Conservation (phyloP, 2,797 vertebrate genomes). For the Rhincodon typus region DNA sequence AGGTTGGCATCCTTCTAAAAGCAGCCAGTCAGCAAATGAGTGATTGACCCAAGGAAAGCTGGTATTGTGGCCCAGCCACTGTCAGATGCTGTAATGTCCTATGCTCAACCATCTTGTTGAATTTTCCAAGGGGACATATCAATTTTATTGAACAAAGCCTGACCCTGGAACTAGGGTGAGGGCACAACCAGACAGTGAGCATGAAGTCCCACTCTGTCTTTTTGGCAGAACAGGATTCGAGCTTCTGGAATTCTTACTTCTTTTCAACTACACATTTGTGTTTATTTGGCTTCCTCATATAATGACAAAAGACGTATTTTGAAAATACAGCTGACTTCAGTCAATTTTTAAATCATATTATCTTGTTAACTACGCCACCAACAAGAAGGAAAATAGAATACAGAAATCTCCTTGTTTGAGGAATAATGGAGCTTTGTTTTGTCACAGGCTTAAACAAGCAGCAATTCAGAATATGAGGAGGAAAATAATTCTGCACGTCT, state of each 20-base stretch:
- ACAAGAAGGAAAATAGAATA: neutral
- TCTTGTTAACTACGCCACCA: neutral
- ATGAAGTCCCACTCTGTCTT: neutral
- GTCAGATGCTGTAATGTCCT: neutral
- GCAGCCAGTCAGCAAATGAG: too few relatives aligned
- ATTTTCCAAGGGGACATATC: neutral
- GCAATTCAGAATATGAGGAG: neutral
- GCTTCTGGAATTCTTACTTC: neutral
- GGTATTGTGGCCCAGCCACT: neutral
- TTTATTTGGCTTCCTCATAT: neutral
- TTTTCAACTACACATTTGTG: neutral
- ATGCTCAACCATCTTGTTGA: neutral
- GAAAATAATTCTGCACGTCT: neutral
- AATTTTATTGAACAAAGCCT: neutral
- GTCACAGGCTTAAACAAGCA: neutral
- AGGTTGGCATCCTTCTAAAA: neutral
- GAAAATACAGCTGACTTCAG: slow-evolving; percentile 1
- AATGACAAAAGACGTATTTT: neutral
- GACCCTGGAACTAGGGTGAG: neutral
- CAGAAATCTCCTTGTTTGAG: neutral
- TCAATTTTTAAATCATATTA: neutral
- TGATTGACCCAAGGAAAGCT: neutral
- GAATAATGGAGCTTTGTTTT: neutral
- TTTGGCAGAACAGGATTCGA: neutral
- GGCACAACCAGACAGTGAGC: neutral